Evolutionary conservation across 1,140 invertebrate species (phyloP), one percentile per base, ranked within the genome.

Genomic region (Bombus soroeensis): DNA sequence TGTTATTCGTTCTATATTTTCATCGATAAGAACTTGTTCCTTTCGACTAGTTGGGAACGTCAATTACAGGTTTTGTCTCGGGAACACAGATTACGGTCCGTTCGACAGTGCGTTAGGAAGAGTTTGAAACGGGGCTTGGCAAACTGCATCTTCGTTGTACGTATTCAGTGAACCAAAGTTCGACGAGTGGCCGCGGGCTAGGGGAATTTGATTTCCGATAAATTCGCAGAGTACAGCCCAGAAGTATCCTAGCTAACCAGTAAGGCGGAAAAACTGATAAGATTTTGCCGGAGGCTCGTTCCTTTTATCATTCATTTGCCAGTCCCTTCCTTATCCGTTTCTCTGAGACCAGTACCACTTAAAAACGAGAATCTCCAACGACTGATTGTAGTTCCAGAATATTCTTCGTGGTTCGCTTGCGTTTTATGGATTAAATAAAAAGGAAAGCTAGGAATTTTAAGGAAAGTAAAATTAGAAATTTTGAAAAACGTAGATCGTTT

Each of bases 121-220:
- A 87, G 79, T 87, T 87, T 43, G 68, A 39, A 87, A 88, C 83
- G 79, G 47, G 39, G 32, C 37, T 64, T 62, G 81, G 80, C 47
- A 64, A 87, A 85, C 87, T 73, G 72, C 81, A 77, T 88, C 86
- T 85, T 85, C 80, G 76, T 76, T 59, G 39, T 75, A 80, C 81
- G 76, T 85, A 88, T 81, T 83, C 43, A 57, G 57, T 57, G 78
- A 79, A 66, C 53, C 12, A 81, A 89, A 89, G 88, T 85, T 88
- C 25, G 32, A 15, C 39, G 64, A 85, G 77, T 47, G 87, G 77
- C 66, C 71, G 57, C 73, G 57, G 87, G 80, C 64, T 71, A 80
- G 64, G 28, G 64, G n/a, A 89, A 89, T 76, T 79, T 79, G 87
- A 89, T 83, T 89, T 43, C 71, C 79, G 70, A 89, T 89, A 89